A percentile compares a stretch with the other conserved stretches of the same genome.
Evolutionary conservation across 2,888 invertebrate genomes (phyloP).

Genomic region (Harpalus rufipes): DNA sequence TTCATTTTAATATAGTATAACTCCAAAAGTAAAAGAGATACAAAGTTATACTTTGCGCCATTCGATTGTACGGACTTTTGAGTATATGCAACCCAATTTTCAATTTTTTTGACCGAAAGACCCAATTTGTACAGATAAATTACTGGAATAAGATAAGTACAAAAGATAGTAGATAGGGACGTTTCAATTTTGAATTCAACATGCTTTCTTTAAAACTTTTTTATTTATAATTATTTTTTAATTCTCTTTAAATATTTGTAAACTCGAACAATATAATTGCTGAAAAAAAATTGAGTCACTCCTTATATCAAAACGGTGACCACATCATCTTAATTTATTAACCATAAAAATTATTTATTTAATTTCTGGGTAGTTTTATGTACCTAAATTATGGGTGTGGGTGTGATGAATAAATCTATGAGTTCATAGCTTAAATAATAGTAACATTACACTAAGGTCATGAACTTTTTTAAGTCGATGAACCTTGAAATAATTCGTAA

Average conservation of each 20-base stretch:
- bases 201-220: too few species aligned
- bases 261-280: too few species aligned
- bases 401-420: neutral
- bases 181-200: too few species aligned
- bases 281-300: too few species aligned
- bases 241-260: too few species aligned
- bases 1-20: too few species aligned
- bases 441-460: conserved; percentile 12
- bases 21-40: neutral
- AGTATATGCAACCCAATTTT: neutral
- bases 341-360: too few species aligned
- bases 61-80: neutral
- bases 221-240: too few species aligned
- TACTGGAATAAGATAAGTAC: neutral
- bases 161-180: too few species aligned
- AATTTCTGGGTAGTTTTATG: neutral
- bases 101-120: neutral
- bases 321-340: too few species aligned
- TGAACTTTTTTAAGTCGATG: conserved; percentile 35
- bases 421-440: neutral
- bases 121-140: neutral
- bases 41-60: neutral
- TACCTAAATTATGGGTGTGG: neutral
- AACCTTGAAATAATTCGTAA: conserved; percentile 39
- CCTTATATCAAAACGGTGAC: too few species aligned